These are phyloP conservation scores for Microchrysa polita DNA, from an alignment of 2,888 invertebrate species.

Conservation along the genomic window DNA sequence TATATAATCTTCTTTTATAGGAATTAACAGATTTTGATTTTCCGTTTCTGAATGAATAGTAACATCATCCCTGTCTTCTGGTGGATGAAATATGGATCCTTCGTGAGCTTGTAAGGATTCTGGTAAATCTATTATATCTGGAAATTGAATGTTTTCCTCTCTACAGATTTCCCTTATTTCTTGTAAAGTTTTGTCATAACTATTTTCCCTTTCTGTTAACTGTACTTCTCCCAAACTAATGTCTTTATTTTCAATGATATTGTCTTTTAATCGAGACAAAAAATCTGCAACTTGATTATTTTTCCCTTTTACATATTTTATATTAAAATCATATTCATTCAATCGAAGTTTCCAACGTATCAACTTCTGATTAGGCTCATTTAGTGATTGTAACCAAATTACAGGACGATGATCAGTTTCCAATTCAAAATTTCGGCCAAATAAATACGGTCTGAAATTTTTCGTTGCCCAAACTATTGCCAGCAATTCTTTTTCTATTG, in stretches of 20 bases:
- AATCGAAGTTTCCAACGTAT: constrained; percentile 28
- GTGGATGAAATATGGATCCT: neutral
- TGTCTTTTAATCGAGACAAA: constrained; percentile 7
- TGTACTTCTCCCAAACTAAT: neutral
- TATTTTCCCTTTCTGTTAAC: neutral
- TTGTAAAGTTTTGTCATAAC: neutral
- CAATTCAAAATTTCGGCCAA: constrained; percentile 3
- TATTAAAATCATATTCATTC: constrained; percentile 32
- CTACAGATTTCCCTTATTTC: constrained; percentile 8
- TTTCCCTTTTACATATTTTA: constrained; percentile 21
- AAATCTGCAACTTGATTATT: constrained; percentile 28
- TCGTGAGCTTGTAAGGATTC: neutral
- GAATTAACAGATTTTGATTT: constrained; percentile 20
- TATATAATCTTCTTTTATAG: constrained; percentile 19
- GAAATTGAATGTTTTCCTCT: neutral
- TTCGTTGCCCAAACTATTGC: constrained; percentile 31
- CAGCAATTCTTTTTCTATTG: constrained; percentile 17
- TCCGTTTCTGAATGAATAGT: constrained; percentile 20
- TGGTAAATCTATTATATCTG: neutral
- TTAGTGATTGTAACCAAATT: constrained; percentile 6
- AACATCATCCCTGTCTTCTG: neutral
- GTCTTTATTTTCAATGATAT: neutral
- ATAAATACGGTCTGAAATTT: constrained; percentile 26
- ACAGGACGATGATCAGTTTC: constrained; percentile 17
- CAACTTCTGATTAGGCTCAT: constrained; percentile 29